phyloP scores from a whole-genome alignment of 2,888 invertebrate genomes.

The Rhyacophila evoluta region DNA sequence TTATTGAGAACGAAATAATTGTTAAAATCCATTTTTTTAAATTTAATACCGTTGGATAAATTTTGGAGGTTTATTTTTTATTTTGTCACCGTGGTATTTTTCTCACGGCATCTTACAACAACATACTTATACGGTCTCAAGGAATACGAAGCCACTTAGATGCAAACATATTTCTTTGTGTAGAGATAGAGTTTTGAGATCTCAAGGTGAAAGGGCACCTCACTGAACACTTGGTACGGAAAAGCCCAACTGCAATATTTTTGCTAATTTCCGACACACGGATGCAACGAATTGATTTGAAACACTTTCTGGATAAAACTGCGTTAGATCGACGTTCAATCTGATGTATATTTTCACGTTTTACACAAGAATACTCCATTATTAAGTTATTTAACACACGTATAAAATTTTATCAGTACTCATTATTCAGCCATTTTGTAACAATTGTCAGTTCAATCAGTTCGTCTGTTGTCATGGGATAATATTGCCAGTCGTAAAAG shows the following conservation, averaged over 20 bases:
- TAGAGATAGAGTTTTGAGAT: neutral
- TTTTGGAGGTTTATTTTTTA: slow-evolving; percentile 12
- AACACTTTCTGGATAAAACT: slow-evolving; percentile 31
- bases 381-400: slow-evolving; percentile 43
- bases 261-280: slow-evolving; percentile 27
- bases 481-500: neutral
- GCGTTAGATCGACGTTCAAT: neutral
- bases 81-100: neutral
- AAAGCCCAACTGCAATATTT: slow-evolving; percentile 40
- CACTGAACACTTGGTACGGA: slow-evolving; percentile 47
- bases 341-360: slow-evolving; percentile 29
- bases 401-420: slow-evolving; percentile 36
- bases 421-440: slow-evolving; percentile 40
- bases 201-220: slow-evolving; percentile 27
- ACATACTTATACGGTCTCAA: neutral
- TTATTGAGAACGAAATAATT: neutral
- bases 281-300: neutral
- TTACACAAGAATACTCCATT: slow-evolving; percentile 47
- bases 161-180: slow-evolving; percentile 8
- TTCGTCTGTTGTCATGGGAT: neutral
- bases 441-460: neutral
- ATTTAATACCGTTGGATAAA: neutral
- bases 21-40: slow-evolving; percentile 35
- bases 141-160: neutral
- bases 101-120: slow-evolving; percentile 8